A percentile compares a stretch with the other conserved stretches of the same genome.
These are phyloP conservation scores for Drosophila rellima DNA, from an alignment of 2,888 invertebrate species.

Conservation along the genomic window DNA sequence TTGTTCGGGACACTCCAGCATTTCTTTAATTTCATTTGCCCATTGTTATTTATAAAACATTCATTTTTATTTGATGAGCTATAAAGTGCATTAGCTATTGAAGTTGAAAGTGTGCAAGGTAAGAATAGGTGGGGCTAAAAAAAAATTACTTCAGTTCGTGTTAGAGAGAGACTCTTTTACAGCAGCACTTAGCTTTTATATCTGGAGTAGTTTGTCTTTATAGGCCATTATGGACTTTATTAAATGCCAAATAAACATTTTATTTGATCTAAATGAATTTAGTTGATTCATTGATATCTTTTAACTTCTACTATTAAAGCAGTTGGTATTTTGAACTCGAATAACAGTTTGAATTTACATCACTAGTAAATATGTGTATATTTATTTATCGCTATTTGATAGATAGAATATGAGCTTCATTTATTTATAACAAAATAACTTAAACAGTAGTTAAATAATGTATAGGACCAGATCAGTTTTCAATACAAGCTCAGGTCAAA, in stretches of 20 bases:
- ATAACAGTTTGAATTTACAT: too few species aligned
- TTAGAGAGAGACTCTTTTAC: conserved; percentile 14
- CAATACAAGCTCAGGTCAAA: not conserved
- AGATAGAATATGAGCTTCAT: not conserved
- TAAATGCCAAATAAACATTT: conserved; percentile 9
- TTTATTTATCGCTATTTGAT: too few species aligned
- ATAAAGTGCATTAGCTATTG: conserved; percentile 55
- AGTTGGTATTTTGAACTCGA: too few species aligned
- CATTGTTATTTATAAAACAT: conserved; percentile 76
- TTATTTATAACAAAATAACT: not conserved
- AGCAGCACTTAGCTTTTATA: conserved; percentile 28
- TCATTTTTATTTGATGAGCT: conserved; percentile 69
- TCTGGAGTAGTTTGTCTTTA: conserved; percentile 6
- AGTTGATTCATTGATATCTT: not conserved
- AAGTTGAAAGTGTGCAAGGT: conserved; percentile 16
- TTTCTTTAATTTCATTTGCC: conserved; percentile 68
- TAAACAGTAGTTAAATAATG: not conserved
- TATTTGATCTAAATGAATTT: not conserved
- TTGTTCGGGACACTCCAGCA: conserved; percentile 17
- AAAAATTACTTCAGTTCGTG: conserved; percentile 29
- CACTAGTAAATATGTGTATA: too few species aligned
- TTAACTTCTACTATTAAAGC: not conserved
- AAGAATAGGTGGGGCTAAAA: conserved; percentile 21
- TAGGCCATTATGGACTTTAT: conserved; percentile 13
- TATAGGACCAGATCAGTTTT: not conserved